Conservation (phyloP, 2,888 invertebrate genomes). For the Drosophila nr. fundita region DNA sequence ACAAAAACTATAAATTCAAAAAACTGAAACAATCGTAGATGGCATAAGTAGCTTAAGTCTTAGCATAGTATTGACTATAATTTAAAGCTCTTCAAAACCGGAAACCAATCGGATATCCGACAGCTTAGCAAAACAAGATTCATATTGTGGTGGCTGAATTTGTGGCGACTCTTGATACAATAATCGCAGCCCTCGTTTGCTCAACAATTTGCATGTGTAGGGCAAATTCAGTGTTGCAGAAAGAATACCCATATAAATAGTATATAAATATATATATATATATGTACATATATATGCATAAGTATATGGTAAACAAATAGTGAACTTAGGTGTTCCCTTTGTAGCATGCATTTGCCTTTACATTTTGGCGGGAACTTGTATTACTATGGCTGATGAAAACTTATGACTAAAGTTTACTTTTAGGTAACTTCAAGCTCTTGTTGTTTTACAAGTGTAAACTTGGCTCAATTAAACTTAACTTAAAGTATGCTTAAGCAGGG, state of each 20-base stretch:
- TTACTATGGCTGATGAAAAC: slow-evolving; percentile 29
- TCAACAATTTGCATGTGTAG: slow-evolving; percentile 43
- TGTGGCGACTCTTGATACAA: not conserved
- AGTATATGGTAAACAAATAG: slow-evolving; percentile 11
- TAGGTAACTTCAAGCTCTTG: slow-evolving; percentile 26
- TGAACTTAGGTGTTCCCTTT: slow-evolving; percentile 9
- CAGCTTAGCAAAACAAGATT: not conserved
- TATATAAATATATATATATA: slow-evolving; percentile 2
- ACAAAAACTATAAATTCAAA: not conserved
- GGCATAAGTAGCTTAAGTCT: not conserved
- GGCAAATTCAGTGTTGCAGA: slow-evolving; percentile 34
- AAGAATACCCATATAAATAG: not conserved
- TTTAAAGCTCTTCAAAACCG: not conserved
- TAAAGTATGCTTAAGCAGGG: slow-evolving; percentile 48
- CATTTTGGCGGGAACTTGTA: slow-evolving; percentile 62
- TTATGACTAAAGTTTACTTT: slow-evolving; percentile 24
- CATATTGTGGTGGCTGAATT: not conserved
- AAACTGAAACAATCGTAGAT: not conserved
- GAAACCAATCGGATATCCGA: not conserved
- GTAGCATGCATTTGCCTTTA: slow-evolving; percentile 20
- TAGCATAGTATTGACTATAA: not conserved
- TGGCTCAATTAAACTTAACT: slow-evolving; percentile 35
- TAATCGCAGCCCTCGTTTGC: slow-evolving; percentile 32
- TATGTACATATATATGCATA: slow-evolving; percentile 4
- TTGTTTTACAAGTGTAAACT: slow-evolving; percentile 33